phyloP scores from a whole-genome alignment of 2,797 vertebrate genomes.

The Pseudocheirus occidentalis region DNA sequence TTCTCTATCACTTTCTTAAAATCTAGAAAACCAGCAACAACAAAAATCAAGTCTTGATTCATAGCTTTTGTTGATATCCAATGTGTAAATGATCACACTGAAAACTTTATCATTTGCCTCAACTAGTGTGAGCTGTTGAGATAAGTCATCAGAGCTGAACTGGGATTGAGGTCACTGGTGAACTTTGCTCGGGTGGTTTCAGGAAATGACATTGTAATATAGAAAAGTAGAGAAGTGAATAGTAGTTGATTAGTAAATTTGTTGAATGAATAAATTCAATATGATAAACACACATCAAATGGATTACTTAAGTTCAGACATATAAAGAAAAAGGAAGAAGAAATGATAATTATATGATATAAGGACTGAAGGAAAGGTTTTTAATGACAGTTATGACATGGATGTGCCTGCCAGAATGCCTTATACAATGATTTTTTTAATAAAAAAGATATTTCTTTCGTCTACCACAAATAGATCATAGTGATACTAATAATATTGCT shows the following conservation, averaged over 20 bases:
- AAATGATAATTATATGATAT: fast-evolving
- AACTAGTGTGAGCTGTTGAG: not conserved
- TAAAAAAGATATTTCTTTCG: conserved; percentile 1
- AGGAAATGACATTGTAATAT: not conserved
- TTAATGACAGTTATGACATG: not conserved
- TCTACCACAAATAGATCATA: not conserved
- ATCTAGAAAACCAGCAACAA: not conserved
- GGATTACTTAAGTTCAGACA: not conserved
- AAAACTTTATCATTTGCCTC: not conserved
- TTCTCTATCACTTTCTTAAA: not conserved
- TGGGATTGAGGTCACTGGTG: not conserved
- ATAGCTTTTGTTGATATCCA: not conserved
- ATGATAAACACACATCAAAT: not conserved
- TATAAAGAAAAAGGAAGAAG: conserved; percentile 20
- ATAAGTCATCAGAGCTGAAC: not conserved
- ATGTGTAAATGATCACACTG: not conserved
- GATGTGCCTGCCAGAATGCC: not conserved
- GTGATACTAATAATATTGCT: not conserved
- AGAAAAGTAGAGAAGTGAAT: not conserved
- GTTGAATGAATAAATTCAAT: not conserved
- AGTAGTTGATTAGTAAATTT: not conserved
- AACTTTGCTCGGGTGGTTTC: not conserved
- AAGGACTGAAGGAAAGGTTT: not conserved
- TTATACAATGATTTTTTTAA: not conserved
- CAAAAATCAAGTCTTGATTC: not conserved